Evolutionary conservation across 2,888 invertebrate species (phyloP).

Genomic region (Anthrax anthrax): DNA sequence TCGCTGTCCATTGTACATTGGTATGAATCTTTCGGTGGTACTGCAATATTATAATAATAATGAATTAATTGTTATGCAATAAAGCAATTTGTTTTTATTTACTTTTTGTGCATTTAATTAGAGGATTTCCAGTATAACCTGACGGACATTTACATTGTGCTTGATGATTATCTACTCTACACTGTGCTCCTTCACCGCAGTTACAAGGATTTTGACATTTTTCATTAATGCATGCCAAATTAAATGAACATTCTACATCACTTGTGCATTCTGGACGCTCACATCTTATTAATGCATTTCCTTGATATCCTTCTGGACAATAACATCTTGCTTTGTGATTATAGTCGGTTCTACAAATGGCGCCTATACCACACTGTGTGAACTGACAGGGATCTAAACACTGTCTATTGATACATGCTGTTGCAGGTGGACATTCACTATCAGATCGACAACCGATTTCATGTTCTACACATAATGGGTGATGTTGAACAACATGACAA

Average conservation of each 20-base stretch:
- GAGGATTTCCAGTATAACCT: conserved; percentile 66
- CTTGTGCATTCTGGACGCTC: conserved; percentile 59
- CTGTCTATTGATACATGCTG: conserved; percentile 68
- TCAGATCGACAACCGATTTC: conserved; percentile 76
- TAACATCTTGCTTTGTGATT: conserved; percentile 68
- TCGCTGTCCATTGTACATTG: conserved; percentile 69
- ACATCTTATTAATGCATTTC: conserved; percentile 67
- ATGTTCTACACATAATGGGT: conserved; percentile 68
- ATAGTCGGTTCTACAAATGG: conserved; percentile 59
- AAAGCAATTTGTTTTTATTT: conserved; percentile 13
- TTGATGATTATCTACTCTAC: conserved; percentile 60
- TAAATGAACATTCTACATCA: conserved; percentile 64
- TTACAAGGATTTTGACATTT: conserved; percentile 73
- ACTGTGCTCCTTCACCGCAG: conserved; percentile 64
- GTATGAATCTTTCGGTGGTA: conserved; percentile 39
- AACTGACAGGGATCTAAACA: conserved; percentile 67
- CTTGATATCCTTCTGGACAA: conserved; percentile 59
- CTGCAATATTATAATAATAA: conserved; percentile 14
- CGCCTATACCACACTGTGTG: conserved; percentile 66
- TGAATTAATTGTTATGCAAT: not conserved
- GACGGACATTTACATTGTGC: conserved; percentile 70
- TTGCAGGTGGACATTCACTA: conserved; percentile 65
- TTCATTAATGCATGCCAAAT: conserved; percentile 63
- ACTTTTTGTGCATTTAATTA: conserved; percentile 49
- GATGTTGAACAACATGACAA: conserved; percentile 62